phyloP scores from a whole-genome alignment of 1,140 invertebrate genomes.

The Monochamus saltuarius region DNA sequence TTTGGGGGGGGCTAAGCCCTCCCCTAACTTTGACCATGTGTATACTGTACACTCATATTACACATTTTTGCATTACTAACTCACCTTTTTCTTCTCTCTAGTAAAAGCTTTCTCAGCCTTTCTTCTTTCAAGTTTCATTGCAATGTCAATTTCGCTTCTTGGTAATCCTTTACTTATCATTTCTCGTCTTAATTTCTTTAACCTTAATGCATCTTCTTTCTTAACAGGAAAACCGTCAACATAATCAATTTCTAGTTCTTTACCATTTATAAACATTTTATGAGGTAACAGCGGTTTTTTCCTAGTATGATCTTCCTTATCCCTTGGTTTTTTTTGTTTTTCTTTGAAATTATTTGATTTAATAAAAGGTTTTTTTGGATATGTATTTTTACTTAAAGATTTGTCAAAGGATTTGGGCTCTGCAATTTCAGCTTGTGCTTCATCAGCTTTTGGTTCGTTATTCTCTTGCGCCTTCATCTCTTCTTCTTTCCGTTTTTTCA shows the following conservation, averaged over 20 bases:
- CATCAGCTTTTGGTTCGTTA: neutral
- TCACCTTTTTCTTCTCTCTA: conserved; percentile 60
- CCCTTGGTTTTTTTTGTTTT: conserved; percentile 32
- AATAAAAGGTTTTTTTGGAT: conserved; percentile 5
- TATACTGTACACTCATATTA: too few relatives aligned
- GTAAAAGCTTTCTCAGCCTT: conserved; percentile 71
- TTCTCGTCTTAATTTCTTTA: conserved; percentile 61
- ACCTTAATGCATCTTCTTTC: conserved; percentile 68
- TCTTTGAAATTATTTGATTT: conserved; percentile 20
- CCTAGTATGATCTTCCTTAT: conserved; percentile 40
- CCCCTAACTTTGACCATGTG: too few relatives aligned
- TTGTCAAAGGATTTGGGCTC: too few relatives aligned
- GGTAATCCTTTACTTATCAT: conserved; percentile 71
- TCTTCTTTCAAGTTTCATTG: conserved; percentile 69
- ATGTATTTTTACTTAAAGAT: too few relatives aligned
- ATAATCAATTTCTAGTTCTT: conserved; percentile 61
- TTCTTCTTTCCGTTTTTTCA: conserved; percentile 17
- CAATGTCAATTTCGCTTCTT: conserved; percentile 63
- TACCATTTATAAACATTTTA: conserved; percentile 63
- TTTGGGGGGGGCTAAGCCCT: too few relatives aligned
- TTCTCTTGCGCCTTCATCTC: neutral
- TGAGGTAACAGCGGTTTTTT: conserved; percentile 50
- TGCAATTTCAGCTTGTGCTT: neutral
- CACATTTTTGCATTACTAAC: too few relatives aligned
- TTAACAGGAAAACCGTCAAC: conserved; percentile 71